Evolutionary conservation across 2,113 vertebrate genomes (phyloP).

Genomic region (Desmodus rotundus): DNA sequence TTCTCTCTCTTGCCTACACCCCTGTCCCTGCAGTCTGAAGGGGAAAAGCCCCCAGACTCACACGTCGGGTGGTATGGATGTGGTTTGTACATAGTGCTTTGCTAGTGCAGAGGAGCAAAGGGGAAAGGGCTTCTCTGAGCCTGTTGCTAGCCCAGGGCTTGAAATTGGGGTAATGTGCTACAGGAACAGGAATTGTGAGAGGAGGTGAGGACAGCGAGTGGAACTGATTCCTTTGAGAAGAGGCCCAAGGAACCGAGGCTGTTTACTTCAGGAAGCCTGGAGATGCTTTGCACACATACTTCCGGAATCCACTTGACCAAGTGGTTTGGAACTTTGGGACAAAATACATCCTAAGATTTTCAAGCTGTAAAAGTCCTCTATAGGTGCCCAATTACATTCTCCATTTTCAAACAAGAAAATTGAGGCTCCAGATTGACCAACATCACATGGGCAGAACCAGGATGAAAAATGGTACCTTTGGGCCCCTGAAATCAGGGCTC

Average conservation of each 20-base stretch:
- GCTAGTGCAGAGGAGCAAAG: conserved; percentile 69
- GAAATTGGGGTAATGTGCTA: conserved; percentile 46
- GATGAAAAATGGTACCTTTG: background rate
- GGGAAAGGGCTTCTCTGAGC: conserved; percentile 72
- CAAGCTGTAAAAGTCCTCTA: background rate
- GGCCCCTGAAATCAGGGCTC: background rate
- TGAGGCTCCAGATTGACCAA: background rate
- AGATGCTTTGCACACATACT: accelerated
- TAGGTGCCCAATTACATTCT: background rate
- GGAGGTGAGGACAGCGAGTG: background rate
- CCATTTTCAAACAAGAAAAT: background rate
- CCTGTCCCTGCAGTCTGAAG: conserved; percentile 17
- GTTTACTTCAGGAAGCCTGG: background rate
- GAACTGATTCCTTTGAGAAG: background rate
- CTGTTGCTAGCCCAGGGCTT: conserved; percentile 70
- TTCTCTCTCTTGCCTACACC: background rate
- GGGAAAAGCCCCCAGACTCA: conserved; percentile 58
- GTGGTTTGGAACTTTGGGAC: background rate
- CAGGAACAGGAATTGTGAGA: background rate
- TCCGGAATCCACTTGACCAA: background rate
- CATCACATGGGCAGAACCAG: background rate
- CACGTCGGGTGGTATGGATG: conserved; percentile 60
- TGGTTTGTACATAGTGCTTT: conserved; percentile 71
- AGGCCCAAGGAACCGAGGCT: background rate
- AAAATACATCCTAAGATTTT: background rate